Conservation (phyloP, 2,797 vertebrate species). For the Pipistrellus kuhlii region DNA sequence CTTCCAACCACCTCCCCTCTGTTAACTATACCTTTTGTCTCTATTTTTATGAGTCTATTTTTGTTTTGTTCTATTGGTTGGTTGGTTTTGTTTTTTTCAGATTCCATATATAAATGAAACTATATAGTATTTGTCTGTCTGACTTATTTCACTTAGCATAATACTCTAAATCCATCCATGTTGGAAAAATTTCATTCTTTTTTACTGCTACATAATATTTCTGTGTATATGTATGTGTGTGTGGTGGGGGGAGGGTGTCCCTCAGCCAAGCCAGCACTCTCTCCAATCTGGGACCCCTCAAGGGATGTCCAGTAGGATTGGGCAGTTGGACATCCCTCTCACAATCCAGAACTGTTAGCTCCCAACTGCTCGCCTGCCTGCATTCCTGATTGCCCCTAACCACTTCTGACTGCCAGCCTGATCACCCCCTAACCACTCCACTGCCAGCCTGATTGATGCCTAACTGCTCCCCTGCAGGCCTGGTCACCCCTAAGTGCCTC, state of each 20-base stretch:
- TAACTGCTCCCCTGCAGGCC: too few species aligned
- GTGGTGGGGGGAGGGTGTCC: background rate
- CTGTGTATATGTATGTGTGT: background rate
- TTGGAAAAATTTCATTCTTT: background rate
- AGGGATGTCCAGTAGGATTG: too few species aligned
- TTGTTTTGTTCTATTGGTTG: background rate
- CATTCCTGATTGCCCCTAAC: too few species aligned
- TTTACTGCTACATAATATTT: background rate
- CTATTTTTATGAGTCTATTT: background rate
- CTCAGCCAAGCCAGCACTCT: too few species aligned
- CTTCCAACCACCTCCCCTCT: background rate
- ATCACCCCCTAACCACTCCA: too few species aligned
- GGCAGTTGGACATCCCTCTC: too few species aligned
- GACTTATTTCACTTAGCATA: background rate
- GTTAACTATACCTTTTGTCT: background rate
- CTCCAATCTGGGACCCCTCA: too few species aligned
- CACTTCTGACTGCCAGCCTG: too few species aligned
- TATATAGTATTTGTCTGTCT: background rate
- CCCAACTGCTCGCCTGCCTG: too few species aligned
- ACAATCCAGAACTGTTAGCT: too few species aligned
- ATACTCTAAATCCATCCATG: background rate
- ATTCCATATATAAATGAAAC: background rate
- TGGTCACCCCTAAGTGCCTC: too few species aligned
- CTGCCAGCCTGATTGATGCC: too few species aligned
- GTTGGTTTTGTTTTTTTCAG: background rate